Evolutionary conservation across 2,113 vertebrate genomes (phyloP), one percentile per base, ranked within the genome.

Genomic region (Prionailurus bengalensis): DNA sequence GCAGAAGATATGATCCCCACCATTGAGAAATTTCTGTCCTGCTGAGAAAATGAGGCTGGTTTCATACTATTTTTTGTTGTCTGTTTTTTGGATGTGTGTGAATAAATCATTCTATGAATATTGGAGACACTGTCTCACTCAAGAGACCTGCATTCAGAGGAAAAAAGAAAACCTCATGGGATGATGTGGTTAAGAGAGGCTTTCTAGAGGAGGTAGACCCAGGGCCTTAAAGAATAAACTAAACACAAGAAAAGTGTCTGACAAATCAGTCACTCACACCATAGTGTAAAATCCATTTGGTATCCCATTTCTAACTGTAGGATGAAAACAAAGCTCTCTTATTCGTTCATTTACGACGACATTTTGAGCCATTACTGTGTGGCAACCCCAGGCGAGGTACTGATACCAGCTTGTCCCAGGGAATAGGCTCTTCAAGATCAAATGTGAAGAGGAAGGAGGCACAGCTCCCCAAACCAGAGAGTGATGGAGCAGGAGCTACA

Each of bases 131-230:
- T 21, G 5, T 12, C 65, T 48, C 21, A 74, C 27, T 80, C 4
- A 45, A 58, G 74, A 92, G 42, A 80, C 45, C 42, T 70, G 33
- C 61, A 51, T 81, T 97, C 83, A 93, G 79, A 95, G 79, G 82
- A 79, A 95, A 48, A 48, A 33, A 76, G 63, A 85, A 88, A 42
- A n/a, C 39, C 4, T 48, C 68, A 15, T 63, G 31, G 65, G 36
- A 14, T 39, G 21, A 25, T 13, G 25, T 36, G 16, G n/a, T 95
- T 31, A 39, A 68, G 15, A 58, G 55, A 45, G 27, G 12, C 13
- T 74, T 93, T 48, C 45, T n/a, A 58, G 48, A 79, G 48, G 87
- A 92, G 10, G 25, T 3, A 45, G 45, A 39, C 39, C 70, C 82
- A 68, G 82, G 70, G 7, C 29, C 71, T 65, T 91, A 58, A 96